Evolutionary conservation across 2,888 invertebrate genomes (phyloP).

Genomic region (Xestia ashworthii): DNA sequence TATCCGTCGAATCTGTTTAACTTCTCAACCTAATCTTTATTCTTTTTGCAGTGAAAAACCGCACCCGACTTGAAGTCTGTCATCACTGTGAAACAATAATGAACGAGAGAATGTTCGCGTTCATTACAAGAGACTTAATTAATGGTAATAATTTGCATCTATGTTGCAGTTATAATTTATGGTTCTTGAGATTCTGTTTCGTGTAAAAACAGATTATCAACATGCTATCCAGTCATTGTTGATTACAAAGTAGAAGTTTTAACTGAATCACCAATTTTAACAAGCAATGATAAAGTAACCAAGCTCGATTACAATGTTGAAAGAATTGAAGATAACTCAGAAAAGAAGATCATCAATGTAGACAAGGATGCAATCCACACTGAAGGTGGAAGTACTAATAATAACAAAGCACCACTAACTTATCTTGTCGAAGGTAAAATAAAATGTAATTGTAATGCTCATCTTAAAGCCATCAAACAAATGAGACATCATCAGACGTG

Average conservation of each 20-base stretch:
- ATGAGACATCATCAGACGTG: constrained; percentile 64
- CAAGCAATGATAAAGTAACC: background rate
- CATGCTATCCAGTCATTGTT: constrained; percentile 26
- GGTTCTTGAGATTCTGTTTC: constrained; percentile 17
- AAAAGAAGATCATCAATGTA: constrained; percentile 8
- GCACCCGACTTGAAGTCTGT: constrained; percentile 49
- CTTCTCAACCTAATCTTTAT: constrained; percentile 37
- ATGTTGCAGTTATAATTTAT: constrained; percentile 40
- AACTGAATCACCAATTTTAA: background rate
- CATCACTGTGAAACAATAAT: constrained; percentile 57
- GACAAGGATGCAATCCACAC: constrained; percentile 11
- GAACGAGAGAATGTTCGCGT: constrained; percentile 45
- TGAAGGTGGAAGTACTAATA: constrained; percentile 31
- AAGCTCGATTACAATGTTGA: constrained; percentile 3
- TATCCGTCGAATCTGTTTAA: constrained; percentile 30
- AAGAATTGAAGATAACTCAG: constrained; percentile 14
- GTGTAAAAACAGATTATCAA: constrained; percentile 6
- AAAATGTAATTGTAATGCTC: constrained; percentile 46
- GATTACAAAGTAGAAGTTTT: background rate
- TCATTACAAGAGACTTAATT: constrained; percentile 50
- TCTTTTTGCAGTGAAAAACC: constrained; percentile 41
- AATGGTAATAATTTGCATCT: constrained; percentile 40
- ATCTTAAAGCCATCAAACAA: constrained; percentile 57
- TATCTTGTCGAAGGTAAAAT: constrained; percentile 42
- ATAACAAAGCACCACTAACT: constrained; percentile 44